phyloP scores from a whole-genome alignment of 2,888 invertebrate genomes.

The Aporophyla lueneburgensis region DNA sequence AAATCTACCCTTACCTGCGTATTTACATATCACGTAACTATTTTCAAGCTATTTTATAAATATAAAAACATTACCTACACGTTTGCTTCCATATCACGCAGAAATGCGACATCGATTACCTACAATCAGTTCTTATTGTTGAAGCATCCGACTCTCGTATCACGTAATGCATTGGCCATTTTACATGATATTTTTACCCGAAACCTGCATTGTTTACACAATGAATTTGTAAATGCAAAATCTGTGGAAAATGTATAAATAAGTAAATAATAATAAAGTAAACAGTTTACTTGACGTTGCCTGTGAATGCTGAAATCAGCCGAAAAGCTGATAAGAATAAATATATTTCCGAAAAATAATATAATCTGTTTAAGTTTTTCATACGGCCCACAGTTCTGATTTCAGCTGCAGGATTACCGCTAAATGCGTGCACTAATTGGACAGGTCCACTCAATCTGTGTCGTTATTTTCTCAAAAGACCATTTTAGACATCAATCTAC shows the following conservation, averaged over 20 bases:
- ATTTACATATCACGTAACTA: not conserved
- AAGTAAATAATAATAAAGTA: too few species aligned
- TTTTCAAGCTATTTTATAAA: not conserved
- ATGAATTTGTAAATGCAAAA: not conserved
- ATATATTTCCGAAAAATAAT: not conserved
- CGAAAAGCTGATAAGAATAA: too few species aligned
- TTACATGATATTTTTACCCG: conserved; percentile 3
- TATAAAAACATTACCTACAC: not conserved
- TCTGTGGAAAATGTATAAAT: not conserved
- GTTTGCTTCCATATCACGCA: conserved; percentile 46
- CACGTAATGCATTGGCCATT: not conserved
- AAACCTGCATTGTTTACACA: conserved; percentile 16
- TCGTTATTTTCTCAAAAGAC: too few species aligned
- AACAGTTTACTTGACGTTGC: not conserved
- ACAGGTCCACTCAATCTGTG: too few species aligned
- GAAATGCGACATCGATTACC: conserved; percentile 10
- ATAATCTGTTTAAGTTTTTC: too few species aligned
- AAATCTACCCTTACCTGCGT: too few species aligned
- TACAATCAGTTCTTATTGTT: conserved; percentile 39
- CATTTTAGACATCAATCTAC: too few species aligned
- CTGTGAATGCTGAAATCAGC: not conserved
- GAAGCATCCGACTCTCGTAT: not conserved
- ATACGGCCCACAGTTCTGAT: too few species aligned
- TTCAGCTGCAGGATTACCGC: too few species aligned
- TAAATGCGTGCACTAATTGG: too few species aligned